Evolutionary conservation across 1,140 invertebrate species (phyloP).

Genomic region (Zaprionus inermis): DNA sequence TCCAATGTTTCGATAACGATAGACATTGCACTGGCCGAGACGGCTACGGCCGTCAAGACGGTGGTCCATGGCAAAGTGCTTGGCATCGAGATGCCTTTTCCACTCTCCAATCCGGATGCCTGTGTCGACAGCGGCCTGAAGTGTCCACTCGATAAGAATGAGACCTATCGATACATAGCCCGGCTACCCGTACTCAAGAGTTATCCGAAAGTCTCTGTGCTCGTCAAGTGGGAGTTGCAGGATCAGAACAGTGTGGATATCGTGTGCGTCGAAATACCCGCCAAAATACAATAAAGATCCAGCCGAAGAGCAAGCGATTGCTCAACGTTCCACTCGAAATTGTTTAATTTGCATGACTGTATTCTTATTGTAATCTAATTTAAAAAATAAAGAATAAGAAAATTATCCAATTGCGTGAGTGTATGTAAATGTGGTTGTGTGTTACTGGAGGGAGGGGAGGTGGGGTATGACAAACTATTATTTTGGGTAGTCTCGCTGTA

Average conservation of each 20-base stretch:
- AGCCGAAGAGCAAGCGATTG: neutral
- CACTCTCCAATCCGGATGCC: conserved; percentile 88
- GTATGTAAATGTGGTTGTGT: conserved; percentile 22
- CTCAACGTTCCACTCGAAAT: conserved; percentile 13
- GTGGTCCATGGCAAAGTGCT: conserved; percentile 89
- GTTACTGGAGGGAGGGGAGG: neutral
- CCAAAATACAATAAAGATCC: conserved; percentile 85
- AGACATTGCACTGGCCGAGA: conserved; percentile 85
- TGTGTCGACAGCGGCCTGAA: conserved; percentile 87
- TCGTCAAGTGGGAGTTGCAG: conserved; percentile 90
- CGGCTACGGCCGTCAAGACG: conserved; percentile 84
- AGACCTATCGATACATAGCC: conserved; percentile 86
- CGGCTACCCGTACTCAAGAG: conserved; percentile 86
- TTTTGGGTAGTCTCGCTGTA: conserved; percentile 27
- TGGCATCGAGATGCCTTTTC: conserved; percentile 89
- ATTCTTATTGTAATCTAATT: conserved; percentile 72
- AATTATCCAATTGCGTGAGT: conserved; percentile 37
- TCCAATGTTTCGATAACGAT: conserved; percentile 87
- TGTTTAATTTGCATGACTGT: conserved; percentile 35
- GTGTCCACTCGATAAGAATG: conserved; percentile 88
- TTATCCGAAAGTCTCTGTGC: conserved; percentile 88
- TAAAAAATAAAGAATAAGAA: conserved; percentile 55
- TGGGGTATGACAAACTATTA: conserved; percentile 13
- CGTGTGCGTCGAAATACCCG: conserved; percentile 88
- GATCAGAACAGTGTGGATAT: conserved; percentile 87